Base-by-base conservation (phyloP, 2,888 invertebrate genomes). In the Dynastes grantii region DNA sequence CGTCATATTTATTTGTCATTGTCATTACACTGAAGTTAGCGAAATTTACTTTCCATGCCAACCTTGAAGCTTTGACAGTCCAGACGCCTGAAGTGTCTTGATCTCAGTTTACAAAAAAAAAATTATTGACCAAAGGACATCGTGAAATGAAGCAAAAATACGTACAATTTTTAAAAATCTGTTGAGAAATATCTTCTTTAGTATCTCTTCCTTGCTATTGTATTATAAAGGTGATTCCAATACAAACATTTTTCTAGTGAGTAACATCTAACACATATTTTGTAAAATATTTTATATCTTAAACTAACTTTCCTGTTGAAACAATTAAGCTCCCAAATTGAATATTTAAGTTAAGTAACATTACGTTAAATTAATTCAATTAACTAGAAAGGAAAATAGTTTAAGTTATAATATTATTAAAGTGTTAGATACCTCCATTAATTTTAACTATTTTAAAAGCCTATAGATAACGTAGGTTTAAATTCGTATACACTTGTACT, bases 281-380 rank as follows among this genome's bases (percentile, higher is more conserved):
- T 37, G 32, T 37, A 37, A 37, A 37, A 22, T n/a, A 51, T 40
- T n/a, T 65, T 40, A 65, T 65, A 65, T 13, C 40, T 65, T 65
- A 65, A 65, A 65, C 65, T 37, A 65, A 40, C 37, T 65, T 65
- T 65, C 65, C 37, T 5, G n/a, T 13, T 40, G n/a, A 40, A 65
- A 40, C 1, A 65, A 22, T n/a, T 16, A 16, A 8, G 4, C 5
- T 37, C 5, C 32, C 32, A 37, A 37, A 37, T 37, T 37, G 32
- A 37, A 37, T 37, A 37, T 37, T 37, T 37, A 37, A 37, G 32
- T 37, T 37, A 37, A 6, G 32, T 5, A 5, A 40, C 22, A 45
- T 8, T 40, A 40, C 1, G 40, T 0, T 0, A 40, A 45, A 65
- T 37, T 13, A 13, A n/a, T 37, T 5, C 4, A 9, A 55, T n/a